Evolutionary conservation across 1,140 invertebrate species (phyloP).

Genomic region (Camponotus floridanus): DNA sequence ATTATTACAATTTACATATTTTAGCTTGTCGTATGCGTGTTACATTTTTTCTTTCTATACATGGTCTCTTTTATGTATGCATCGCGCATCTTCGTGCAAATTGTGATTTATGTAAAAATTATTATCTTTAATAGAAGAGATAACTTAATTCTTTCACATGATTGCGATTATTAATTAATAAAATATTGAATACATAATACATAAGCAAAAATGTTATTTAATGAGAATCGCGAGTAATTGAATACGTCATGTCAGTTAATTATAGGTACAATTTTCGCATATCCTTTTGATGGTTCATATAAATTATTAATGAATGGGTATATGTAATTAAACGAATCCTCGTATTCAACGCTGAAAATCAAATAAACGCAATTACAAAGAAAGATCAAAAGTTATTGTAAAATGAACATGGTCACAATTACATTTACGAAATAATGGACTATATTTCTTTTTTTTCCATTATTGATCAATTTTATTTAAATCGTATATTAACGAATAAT

Average conservation of each 20-base stretch:
- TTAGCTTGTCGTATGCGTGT: neutral
- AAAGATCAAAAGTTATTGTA: slow-evolving; percentile 1
- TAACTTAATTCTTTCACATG: neutral
- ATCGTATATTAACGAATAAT: slow-evolving; percentile 10
- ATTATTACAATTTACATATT: neutral
- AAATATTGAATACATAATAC: slow-evolving; percentile 26
- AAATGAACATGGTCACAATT: slow-evolving; percentile 11
- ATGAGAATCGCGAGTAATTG: slow-evolving; percentile 47
- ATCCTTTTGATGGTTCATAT: slow-evolving; percentile 30
- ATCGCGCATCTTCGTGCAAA: neutral
- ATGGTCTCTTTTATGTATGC: neutral
- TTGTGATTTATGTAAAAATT: slow-evolving; percentile 9
- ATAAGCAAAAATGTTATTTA: slow-evolving; percentile 47
- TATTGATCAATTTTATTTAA: slow-evolving; percentile 27
- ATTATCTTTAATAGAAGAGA: neutral
- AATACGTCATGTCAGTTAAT: slow-evolving; percentile 38
- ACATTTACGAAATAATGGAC: neutral
- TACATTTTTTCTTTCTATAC: neutral
- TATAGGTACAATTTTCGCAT: slow-evolving; percentile 29
- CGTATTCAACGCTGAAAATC: slow-evolving; percentile 15
- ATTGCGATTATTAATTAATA: slow-evolving; percentile 54
- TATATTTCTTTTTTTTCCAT: neutral
- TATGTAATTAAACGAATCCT: slow-evolving; percentile 43
- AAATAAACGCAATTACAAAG: slow-evolving; percentile 36
- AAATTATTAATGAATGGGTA: slow-evolving; percentile 43